Conservation (phyloP, 2,888 invertebrate species). For the Auanema sp. region DNA sequence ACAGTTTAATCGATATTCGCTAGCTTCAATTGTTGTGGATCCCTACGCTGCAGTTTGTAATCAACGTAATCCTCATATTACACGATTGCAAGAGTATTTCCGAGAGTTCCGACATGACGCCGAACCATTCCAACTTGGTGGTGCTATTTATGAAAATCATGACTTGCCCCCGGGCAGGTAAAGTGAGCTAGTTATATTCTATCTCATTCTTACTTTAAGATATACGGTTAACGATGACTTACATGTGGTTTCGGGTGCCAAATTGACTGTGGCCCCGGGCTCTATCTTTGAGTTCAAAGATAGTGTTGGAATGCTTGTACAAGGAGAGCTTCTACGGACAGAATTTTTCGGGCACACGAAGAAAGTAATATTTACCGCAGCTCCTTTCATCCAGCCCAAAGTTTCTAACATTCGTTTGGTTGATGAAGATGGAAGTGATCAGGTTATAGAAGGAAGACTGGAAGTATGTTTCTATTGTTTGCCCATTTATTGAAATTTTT, state of each 20-base stretch:
- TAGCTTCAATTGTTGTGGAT: conserved; percentile 84
- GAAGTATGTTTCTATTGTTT: conserved; percentile 68
- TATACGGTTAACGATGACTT: conserved; percentile 92
- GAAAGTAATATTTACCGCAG: conserved; percentile 54
- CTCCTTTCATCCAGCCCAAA: conserved; percentile 42
- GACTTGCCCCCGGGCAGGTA: conserved; percentile 72
- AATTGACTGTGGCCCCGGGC: conserved; percentile 83
- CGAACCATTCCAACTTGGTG: conserved; percentile 65
- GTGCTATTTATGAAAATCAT: conserved; percentile 84
- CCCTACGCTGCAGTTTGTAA: conserved; percentile 87
- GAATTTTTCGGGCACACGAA: conserved; percentile 44
- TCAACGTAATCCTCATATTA: conserved; percentile 83
- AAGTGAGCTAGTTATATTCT: too few relatives aligned
- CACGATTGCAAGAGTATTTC: conserved; percentile 50
- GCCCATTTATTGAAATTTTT: conserved; percentile 23
- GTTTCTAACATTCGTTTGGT: conserved; percentile 54
- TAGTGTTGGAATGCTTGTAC: conserved; percentile 91
- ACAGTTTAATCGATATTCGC: conserved; percentile 78
- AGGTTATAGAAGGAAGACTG: conserved; percentile 76
- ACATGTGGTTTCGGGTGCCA: conserved; percentile 88
- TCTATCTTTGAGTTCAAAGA: conserved; percentile 85
- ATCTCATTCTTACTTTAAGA: conserved; percentile 10
- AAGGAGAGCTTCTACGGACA: conserved; percentile 66
- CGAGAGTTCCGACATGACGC: conserved; percentile 58
- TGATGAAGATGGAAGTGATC: conserved; percentile 57